A percentile compares a stretch with the other conserved stretches of the same genome.
Evolutionary conservation across 2,113 vertebrate species (phyloP).

Genomic region (Upupa epops): DNA sequence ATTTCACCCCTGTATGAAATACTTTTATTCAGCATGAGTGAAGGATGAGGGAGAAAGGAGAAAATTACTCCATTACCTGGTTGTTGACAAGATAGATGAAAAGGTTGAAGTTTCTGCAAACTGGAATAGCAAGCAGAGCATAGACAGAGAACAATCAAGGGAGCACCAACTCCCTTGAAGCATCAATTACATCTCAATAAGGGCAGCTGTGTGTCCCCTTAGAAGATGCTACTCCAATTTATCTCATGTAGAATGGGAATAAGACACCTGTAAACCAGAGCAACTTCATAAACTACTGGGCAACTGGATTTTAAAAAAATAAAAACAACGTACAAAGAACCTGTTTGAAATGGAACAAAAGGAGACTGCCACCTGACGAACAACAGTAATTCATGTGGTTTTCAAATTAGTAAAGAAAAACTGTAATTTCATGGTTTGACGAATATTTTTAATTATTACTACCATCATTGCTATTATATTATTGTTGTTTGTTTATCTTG

Average conservation of each 20-base stretch:
- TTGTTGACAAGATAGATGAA: conserved; percentile 35
- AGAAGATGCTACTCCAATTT: neutral
- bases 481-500: neutral
- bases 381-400: neutral
- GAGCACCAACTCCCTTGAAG: neutral
- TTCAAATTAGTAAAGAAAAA: neutral
- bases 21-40: neutral
- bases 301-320: neutral
- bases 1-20: neutral
- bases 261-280: neutral
- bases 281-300: neutral
- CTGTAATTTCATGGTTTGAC: neutral
- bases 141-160: neutral
- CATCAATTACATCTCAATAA: neutral
- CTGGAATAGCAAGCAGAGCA: neutral
- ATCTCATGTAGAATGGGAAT: neutral
- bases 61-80: conserved; percentile 37
- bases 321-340: neutral
- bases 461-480: neutral
- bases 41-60: neutral
- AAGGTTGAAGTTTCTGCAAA: conserved; percentile 1
- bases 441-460: neutral
- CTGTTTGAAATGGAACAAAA: neutral
- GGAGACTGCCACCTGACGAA: neutral
- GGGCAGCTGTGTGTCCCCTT: neutral